Percentiles rank a stretch among this genome's conserved stretches.
phyloP scores from a whole-genome alignment of 2,797 vertebrate genomes.

The Tokudaia muenninki region DNA sequence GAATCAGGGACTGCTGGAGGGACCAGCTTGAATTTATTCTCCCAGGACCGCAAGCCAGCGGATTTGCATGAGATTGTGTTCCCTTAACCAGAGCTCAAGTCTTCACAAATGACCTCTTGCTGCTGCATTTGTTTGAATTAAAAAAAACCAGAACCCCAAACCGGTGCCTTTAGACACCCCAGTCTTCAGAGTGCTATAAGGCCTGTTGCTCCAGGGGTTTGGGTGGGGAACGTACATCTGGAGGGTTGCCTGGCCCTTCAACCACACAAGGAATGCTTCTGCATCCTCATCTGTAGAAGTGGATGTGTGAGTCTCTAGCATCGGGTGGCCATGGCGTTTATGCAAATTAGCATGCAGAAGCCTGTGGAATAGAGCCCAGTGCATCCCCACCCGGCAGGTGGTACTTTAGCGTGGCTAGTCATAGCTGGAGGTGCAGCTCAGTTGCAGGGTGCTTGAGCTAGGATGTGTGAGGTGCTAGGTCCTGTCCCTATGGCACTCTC shows the following conservation, averaged over 20 bases:
- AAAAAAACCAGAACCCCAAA: not conserved
- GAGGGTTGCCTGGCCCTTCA: not conserved
- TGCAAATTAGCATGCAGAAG: not conserved
- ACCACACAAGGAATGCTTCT: rapidly evolving
- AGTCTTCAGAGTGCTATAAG: no score
- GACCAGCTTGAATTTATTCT: not conserved
- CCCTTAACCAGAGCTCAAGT: not conserved
- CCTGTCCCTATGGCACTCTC: not conserved
- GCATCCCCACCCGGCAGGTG: rapidly evolving
- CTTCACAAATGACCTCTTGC: not conserved
- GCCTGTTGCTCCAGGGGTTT: not conserved
- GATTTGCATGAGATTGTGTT: not conserved
- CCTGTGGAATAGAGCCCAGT: rapidly evolving
- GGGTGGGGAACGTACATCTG: rapidly evolving
- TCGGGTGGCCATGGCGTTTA: not conserved
- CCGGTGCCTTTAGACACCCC: not conserved
- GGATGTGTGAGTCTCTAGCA: not conserved
- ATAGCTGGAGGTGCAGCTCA: not conserved
- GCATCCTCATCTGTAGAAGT: rapidly evolving
- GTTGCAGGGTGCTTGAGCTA: not conserved
- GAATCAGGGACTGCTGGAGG: not conserved
- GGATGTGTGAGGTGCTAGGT: not conserved
- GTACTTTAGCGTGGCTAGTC: rapidly evolving
- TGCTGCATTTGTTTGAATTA: not conserved
- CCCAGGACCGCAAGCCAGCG: not conserved